A percentile compares a stretch with the other conserved stretches of the same genome.
Conservation (phyloP, 1,140 invertebrate genomes). For the Acromyrmex echinatior region DNA sequence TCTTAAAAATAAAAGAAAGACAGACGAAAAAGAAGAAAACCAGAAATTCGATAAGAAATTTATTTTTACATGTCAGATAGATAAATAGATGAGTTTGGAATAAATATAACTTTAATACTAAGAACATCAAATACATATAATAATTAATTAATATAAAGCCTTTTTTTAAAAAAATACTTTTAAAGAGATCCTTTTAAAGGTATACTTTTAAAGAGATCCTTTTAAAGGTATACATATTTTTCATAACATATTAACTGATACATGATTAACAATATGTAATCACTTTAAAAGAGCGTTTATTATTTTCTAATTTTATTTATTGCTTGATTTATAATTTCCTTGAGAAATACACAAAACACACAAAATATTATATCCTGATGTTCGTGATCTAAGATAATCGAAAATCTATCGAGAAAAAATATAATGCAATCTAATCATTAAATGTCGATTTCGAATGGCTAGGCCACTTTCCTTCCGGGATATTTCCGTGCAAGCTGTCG, state of each 20-base stretch:
- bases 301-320: neutral
- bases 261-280: neutral
- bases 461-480: neutral
- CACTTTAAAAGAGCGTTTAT: neutral
- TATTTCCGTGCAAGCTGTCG: constrained; percentile 4
- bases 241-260: neutral
- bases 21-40: neutral
- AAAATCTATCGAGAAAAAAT: neutral
- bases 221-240: neutral
- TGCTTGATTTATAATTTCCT: neutral
- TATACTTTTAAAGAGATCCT: neutral
- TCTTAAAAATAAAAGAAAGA: neutral
- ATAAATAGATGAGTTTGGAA: neutral
- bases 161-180: neutral
- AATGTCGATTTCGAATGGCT: constrained; percentile 15
- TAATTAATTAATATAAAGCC: neutral
- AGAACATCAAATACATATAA: neutral
- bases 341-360: neutral
- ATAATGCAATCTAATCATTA: constrained; percentile 8
- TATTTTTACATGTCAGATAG: neutral
- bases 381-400: neutral
- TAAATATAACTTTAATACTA: neutral
- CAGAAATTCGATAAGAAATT: neutral
- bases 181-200: neutral
- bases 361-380: neutral